These are phyloP conservation scores for Hesperia comma DNA, from an alignment of 2,888 invertebrate species.

Conservation along the genomic window DNA sequence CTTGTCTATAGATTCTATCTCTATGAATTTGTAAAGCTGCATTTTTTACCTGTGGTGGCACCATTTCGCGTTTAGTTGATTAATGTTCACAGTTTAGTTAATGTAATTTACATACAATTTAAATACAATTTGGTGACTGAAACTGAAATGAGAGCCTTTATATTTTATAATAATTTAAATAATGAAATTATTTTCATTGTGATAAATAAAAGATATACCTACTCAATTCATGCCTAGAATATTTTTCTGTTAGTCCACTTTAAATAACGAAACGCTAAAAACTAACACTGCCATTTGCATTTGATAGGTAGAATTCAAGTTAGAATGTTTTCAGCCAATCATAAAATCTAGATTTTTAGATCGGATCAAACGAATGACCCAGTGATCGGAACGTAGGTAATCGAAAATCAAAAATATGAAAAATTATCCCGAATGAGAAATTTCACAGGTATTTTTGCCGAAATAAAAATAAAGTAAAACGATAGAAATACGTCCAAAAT, in stretches of 20 bases:
- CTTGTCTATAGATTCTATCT: no score
- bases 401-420: slow-evolving; percentile 64
- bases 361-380: slow-evolving; percentile 35
- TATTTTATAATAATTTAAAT: not conserved
- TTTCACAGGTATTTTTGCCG: slow-evolving; percentile 61
- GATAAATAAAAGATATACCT: no score
- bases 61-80: no score
- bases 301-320: slow-evolving; percentile 34
- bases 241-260: no score
- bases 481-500: slow-evolving; percentile 57
- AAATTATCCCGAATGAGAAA: slow-evolving; percentile 60
- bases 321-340: slow-evolving; percentile 34
- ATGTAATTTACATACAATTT: no score
- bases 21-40: no score
- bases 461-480: slow-evolving; percentile 56
- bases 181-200: no score
- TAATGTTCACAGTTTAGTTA: no score
- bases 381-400: slow-evolving; percentile 43
- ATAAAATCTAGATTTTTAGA: slow-evolving; percentile 2
- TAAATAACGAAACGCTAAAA: slow-evolving; percentile 12
- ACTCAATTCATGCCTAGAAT: no score
- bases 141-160: no score
- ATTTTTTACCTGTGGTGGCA: no score
- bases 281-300: slow-evolving; percentile 35
- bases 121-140: no score